Base-by-base conservation (phyloP, 2,888 invertebrate genomes). In the Amphipoea lucens region DNA sequence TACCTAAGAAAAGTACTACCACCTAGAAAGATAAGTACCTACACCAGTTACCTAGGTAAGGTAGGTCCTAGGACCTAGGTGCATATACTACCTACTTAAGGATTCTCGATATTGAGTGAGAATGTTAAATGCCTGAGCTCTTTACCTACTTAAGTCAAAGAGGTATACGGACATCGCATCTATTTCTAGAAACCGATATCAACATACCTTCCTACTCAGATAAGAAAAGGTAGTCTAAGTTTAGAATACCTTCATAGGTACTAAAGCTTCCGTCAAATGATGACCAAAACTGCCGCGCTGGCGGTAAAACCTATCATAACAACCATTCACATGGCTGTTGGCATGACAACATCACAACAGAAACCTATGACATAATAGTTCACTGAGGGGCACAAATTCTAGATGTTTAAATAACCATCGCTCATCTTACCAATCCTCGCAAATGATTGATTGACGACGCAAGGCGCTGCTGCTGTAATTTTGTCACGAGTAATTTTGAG, bases 401-500 rank as follows among this genome's bases (percentile, higher is more conserved):
- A 66, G 60, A 29, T 68, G 54, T 45, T 82, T 74, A 68, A 69
- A 29, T 70, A 60, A 42, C 48, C 4, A 75, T 82, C 54, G 54
- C 11, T 82, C 75, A 66, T 75, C 42, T 60, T 17, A 11, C 5
- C 23, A 60, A 75, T 62, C 60, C 12, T n/a, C n/a, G 82, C 36
- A 14, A 36, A 60, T n/a, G 60, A 69, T 81, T 1, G 36, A 70
- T 20, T 36, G n/a, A 9, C n/a, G n/a, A 9, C 11, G 57, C 42
- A n/a, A 36, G 62, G 23, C 4, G 63, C 45, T 70, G 42, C 42
- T 40, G 23, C 57, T 66, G 51, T 69, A 17, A 71, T 51, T 82
- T 48, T 23, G 17, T 11, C 23, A 68, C n/a, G 36, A 45, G 29
- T 20, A 45, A 40, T 36, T 36, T 40, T 57, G 54, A 51, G 2